Percentiles rank a stretch among this genome's conserved stretches.
These are phyloP conservation scores for Phallusia fumigata DNA, from an alignment of 23 tunicate species.

Conservation along the genomic window DNA sequence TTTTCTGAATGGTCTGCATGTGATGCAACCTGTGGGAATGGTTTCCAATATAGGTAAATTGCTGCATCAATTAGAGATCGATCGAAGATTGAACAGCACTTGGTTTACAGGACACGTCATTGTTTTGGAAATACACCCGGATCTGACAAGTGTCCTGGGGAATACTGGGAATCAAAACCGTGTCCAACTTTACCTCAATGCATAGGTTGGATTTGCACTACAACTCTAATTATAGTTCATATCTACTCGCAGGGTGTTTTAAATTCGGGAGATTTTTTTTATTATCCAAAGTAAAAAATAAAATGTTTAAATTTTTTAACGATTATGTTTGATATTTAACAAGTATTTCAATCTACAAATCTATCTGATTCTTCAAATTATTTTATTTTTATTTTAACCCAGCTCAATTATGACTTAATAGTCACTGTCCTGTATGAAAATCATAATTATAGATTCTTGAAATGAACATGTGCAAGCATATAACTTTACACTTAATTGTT, in stretches of 20 bases:
- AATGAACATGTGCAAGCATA: too few relatives aligned
- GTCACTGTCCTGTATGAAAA: background rate
- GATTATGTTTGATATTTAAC: too few relatives aligned
- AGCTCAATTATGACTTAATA: background rate
- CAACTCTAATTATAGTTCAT: background rate
- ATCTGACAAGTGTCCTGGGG: background rate
- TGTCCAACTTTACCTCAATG: background rate
- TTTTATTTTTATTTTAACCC: background rate
- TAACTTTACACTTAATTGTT: too few relatives aligned
- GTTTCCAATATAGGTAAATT: background rate
- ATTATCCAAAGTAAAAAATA: too few relatives aligned
- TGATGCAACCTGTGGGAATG: slow-evolving; percentile 11
- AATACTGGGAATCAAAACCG: background rate
- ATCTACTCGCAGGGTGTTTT: too few relatives aligned
- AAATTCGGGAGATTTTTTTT: too few relatives aligned
- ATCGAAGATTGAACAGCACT: too few relatives aligned
- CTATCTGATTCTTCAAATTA: too few relatives aligned
- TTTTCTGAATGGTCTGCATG: slow-evolving; percentile 18
- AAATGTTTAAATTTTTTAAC: too few relatives aligned
- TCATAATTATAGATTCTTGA: too few relatives aligned
- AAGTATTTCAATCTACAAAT: too few relatives aligned
- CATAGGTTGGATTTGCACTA: background rate
- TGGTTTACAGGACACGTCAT: background rate
- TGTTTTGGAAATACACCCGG: background rate
- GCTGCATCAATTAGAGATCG: too few relatives aligned